Base-by-base conservation (phyloP, 2,113 vertebrate species). In the Ophiodon elongatus region DNA sequence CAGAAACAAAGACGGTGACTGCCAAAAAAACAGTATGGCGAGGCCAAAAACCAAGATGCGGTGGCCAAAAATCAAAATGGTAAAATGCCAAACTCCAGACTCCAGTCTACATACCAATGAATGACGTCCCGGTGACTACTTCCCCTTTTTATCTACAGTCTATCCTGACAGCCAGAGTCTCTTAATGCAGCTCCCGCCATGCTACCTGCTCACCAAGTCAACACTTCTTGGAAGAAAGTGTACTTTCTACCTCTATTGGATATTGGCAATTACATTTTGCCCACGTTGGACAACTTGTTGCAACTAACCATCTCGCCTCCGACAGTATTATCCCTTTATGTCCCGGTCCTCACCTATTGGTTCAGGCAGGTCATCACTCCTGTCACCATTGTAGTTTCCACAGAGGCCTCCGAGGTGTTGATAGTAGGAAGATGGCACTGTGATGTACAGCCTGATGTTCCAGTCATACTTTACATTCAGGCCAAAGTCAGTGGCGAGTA, bases 311-410 rank as follows among this genome's bases (percentile, higher is more conserved):
- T 21, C 7, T 50, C 50, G 43, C 8, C 33, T 64, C 10, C 47
- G 56, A 23, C 33, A 64, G 62, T 11, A n/a, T n/a, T n/a, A n/a
- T n/a, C n/a, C 43, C 54, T 11, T n/a, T n/a, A n/a, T n/a, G n/a
- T n/a, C n/a, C n/a, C n/a, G n/a, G 37, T 27, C 1, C 73, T 70
- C 47, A 79, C 85, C 75, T 59, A 1, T 25, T 37, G 77, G 45
- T 3, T 11, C 50, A 2, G 84, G 70, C 21, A 86, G 47, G 71
- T 86, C 85, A 65, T 86, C 85, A 2, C 1, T 50, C 6, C 2
- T n/a, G 70, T 83, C 80, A 71, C 75, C 85, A 10, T 86, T 86
- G 70, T 86, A 86, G 75, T 86, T 83, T 71, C 85, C 85, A 75
- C 85, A 86, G 57, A 86, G 80, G 25, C 85, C 85, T 21, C 80